These are phyloP conservation scores for Austrofundulus limnaeus DNA, from an alignment of 2,113 vertebrate species.

Conservation along the genomic window DNA sequence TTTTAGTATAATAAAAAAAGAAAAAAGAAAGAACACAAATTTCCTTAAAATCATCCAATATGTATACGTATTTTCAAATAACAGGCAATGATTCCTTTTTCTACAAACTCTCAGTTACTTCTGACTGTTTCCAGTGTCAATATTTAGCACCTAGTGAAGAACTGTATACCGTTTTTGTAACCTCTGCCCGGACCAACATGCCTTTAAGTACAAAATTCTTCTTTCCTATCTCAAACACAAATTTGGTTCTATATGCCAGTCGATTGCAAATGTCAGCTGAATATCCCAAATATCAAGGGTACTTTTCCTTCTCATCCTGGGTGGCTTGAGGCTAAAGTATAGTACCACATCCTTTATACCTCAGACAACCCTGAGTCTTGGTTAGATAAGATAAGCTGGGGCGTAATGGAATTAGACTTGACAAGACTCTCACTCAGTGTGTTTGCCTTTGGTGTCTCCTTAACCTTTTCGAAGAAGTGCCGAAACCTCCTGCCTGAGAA, in stretches of 20 bases:
- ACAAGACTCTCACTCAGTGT: constrained; percentile 69
- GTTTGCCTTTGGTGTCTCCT: constrained; percentile 78
- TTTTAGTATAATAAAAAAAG: background rate
- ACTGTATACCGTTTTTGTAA: constrained; percentile 30
- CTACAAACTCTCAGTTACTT: constrained; percentile 37
- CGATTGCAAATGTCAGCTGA: constrained; percentile 69
- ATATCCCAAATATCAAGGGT: constrained; percentile 71
- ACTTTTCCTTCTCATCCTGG: constrained; percentile 55
- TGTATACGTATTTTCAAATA: constrained; percentile 32
- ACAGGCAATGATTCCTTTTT: constrained; percentile 15
- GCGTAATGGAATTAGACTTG: constrained; percentile 75
- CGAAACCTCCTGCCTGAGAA: constrained; percentile 59
- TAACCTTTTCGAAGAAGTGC: constrained; percentile 76
- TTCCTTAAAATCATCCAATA: constrained; percentile 1
- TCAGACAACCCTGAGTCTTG: constrained; percentile 67
- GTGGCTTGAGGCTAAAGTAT: constrained; percentile 63
- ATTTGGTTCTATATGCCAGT: constrained; percentile 48
- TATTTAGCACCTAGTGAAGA: constrained; percentile 34
- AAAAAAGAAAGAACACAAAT: no score
- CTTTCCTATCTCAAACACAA: constrained; percentile 45
- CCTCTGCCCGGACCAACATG: constrained; percentile 36
- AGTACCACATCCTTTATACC: constrained; percentile 62
- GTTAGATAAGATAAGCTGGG: constrained; percentile 74
- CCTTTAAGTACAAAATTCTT: constrained; percentile 53
- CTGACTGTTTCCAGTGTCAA: constrained; percentile 37